Evolutionary conservation across 2,113 vertebrate genomes (phyloP).

Genomic region (Psittacula cyanocephala): DNA sequence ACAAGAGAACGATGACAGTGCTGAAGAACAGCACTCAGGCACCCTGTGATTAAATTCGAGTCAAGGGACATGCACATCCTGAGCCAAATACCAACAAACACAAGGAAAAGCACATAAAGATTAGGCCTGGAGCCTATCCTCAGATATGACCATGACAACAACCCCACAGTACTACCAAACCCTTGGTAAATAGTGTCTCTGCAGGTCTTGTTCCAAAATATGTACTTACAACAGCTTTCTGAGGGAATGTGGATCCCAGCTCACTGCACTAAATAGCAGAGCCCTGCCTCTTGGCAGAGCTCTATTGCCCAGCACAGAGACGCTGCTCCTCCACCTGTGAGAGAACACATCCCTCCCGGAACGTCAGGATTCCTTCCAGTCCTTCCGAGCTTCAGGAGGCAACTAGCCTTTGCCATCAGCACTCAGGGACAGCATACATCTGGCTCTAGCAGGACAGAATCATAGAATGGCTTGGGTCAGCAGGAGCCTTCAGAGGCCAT

Average conservation of each 20-base stretch:
- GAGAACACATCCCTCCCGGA: not conserved
- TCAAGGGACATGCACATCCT: not conserved
- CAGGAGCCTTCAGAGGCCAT: not conserved
- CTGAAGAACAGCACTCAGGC: not conserved
- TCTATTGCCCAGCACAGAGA: not conserved
- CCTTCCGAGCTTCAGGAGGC: not conserved
- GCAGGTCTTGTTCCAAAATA: not conserved
- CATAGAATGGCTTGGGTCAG: not conserved
- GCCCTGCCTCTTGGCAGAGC: not conserved
- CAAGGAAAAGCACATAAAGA: not conserved
- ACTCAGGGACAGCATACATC: not conserved
- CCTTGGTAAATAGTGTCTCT: not conserved
- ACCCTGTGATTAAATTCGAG: not conserved
- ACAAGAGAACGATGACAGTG: not conserved
- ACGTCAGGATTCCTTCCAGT: fast-evolving
- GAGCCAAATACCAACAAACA: not conserved
- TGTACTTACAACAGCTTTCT: not conserved
- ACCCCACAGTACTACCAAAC: not conserved
- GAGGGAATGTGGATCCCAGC: fast-evolving
- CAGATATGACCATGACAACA: not conserved
- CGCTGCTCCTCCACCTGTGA: not conserved
- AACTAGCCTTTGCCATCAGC: not conserved
- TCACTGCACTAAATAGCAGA: not conserved
- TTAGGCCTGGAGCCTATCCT: not conserved
- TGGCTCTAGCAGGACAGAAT: not conserved